phyloP scores from a whole-genome alignment of 1,140 invertebrate genomes.

The Triops cancriformis region DNA sequence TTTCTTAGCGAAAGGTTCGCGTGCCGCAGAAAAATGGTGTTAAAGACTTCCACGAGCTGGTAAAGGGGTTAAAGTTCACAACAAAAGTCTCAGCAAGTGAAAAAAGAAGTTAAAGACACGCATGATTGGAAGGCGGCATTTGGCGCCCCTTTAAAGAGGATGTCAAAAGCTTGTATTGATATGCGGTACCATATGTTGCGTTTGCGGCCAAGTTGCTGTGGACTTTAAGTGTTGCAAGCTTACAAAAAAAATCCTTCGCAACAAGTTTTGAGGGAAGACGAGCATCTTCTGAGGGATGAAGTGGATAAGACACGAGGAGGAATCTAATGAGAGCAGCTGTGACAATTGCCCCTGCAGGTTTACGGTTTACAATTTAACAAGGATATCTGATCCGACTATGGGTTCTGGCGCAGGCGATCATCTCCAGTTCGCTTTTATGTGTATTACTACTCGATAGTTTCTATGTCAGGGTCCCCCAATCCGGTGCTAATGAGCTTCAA shows the following conservation, averaged over 20 bases:
- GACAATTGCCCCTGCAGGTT: not conserved
- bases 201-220: not conserved
- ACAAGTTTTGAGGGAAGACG: not conserved
- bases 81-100: not conserved
- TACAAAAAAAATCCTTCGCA: not conserved
- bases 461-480: not conserved
- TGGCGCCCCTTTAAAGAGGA: not conserved
- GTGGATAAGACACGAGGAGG: not conserved
- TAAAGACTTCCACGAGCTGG: not conserved
- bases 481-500: not conserved
- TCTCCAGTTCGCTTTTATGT: not conserved
- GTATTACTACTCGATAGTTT: not conserved
- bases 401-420: not conserved
- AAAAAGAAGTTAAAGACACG: not conserved
- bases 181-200: not conserved
- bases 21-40: not conserved
- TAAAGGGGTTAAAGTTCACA: not conserved
- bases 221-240: no score
- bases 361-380: not conserved
- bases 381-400: constrained; percentile 7
- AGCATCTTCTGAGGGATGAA: not conserved
- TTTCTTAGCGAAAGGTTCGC: not conserved
- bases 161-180: constrained; percentile 8
- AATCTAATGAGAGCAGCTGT: constrained; percentile 10
- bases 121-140: constrained; percentile 8